These are phyloP conservation scores for Xylota sylvarum DNA, from an alignment of 2,888 invertebrate species.

Conservation along the genomic window DNA sequence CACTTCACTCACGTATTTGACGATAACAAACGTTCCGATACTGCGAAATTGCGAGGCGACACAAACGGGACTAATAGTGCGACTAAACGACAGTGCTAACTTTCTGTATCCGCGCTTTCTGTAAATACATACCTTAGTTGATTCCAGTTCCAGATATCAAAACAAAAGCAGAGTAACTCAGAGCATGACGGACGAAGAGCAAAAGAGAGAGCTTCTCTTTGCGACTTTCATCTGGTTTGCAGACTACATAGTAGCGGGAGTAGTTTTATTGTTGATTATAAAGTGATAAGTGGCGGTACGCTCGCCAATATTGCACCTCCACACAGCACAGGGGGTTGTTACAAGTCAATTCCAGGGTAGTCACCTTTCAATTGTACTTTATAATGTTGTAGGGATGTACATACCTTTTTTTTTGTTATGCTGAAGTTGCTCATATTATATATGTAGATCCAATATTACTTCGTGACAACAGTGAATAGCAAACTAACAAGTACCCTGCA, in stretches of 20 bases:
- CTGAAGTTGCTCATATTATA: no score
- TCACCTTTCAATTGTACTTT: not conserved
- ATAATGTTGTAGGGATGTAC: no score
- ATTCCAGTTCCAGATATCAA: constrained; percentile 51
- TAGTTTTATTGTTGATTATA: constrained; percentile 13
- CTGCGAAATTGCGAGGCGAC: constrained; percentile 10
- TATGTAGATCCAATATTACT: no score
- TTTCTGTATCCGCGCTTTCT: constrained; percentile 41
- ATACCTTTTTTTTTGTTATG: no score
- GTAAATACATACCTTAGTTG: constrained; percentile 32
- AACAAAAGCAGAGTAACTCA: constrained; percentile 29
- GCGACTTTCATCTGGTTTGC: constrained; percentile 14
- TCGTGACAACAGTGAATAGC: no score
- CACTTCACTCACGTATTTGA: not conserved
- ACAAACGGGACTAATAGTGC: constrained; percentile 29
- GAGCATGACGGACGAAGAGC: constrained; percentile 25
- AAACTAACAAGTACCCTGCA: no score
- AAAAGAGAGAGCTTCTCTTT: constrained; percentile 41
- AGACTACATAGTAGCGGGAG: not conserved
- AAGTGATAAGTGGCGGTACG: constrained; percentile 6
- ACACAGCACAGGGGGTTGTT: not conserved
- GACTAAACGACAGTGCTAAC: constrained; percentile 36
- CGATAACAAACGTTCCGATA: not conserved
- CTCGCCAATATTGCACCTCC: not conserved
- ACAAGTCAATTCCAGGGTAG: not conserved